Evolutionary conservation across 2,113 vertebrate genomes (phyloP).

Genomic region (Perca flavescens): DNA sequence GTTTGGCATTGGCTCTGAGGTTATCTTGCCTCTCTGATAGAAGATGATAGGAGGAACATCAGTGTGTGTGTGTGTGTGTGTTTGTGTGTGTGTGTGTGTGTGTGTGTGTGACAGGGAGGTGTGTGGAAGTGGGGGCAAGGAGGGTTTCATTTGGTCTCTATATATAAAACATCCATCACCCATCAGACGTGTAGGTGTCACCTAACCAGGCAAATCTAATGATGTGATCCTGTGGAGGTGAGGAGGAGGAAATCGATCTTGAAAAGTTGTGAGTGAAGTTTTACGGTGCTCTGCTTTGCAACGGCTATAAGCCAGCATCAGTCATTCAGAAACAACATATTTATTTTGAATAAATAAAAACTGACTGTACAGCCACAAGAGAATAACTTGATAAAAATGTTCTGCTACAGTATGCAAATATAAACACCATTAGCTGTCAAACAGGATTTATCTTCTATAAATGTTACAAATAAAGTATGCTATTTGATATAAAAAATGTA

Average conservation of each 20-base stretch:
- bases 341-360: slow-evolving; percentile 58
- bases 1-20: slow-evolving; percentile 87
- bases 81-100: slow-evolving; percentile 57
- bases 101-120: slow-evolving; percentile 48
- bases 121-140: slow-evolving; percentile 38
- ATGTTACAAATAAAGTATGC: not conserved
- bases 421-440: slow-evolving; percentile 22
- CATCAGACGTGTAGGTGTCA: slow-evolving; percentile 80
- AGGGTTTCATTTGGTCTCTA: slow-evolving; percentile 82
- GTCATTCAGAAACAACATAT: slow-evolving; percentile 40
- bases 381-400: slow-evolving; percentile 33
- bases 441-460: slow-evolving; percentile 5
- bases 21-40: slow-evolving; percentile 83
- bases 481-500: not conserved
- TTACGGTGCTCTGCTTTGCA: slow-evolving; percentile 44
- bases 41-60: slow-evolving; percentile 82
- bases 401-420: slow-evolving; percentile 13
- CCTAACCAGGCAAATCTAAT: slow-evolving; percentile 84
- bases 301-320: slow-evolving; percentile 33
- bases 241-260: slow-evolving; percentile 73
- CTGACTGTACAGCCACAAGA: slow-evolving; percentile 1
- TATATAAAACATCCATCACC: slow-evolving; percentile 87
- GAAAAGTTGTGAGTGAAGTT: slow-evolving; percentile 74
- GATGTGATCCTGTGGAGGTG: slow-evolving; percentile 76
- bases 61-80: slow-evolving; percentile 55